These are phyloP conservation scores for Chinchilla lanigera DNA, from an alignment of 2,113 vertebrate species.

Conservation along the genomic window DNA sequence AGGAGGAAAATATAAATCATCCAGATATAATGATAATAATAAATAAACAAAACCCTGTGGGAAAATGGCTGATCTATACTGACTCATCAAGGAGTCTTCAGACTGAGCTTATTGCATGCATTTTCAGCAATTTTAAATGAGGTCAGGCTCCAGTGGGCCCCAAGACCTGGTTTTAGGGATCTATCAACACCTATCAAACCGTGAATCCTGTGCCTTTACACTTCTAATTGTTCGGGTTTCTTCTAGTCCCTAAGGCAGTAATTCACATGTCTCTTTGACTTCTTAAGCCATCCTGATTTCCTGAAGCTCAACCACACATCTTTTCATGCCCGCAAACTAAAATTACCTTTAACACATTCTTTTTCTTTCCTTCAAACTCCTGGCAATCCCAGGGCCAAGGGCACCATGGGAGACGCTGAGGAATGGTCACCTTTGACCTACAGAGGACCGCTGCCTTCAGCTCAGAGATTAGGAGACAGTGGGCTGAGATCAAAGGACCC, in stretches of 20 bases:
- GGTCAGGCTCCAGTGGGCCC: neutral
- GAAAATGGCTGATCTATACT: neutral
- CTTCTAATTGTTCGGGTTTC: slow-evolving; percentile 58
- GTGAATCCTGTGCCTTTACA: slow-evolving; percentile 3
- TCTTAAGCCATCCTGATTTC: slow-evolving; percentile 44
- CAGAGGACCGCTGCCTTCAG: neutral
- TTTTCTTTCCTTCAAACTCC: slow-evolving; percentile 8
- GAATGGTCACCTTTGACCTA: neutral
- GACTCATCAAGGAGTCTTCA: neutral
- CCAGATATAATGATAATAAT: slow-evolving; percentile 26
- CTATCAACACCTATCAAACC: neutral
- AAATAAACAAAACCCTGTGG: slow-evolving; percentile 26
- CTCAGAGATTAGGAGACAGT: neutral
- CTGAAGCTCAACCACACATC: slow-evolving; percentile 26
- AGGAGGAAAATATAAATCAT: slow-evolving; percentile 33
- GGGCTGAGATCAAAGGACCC: neutral
- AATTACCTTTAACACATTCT: slow-evolving; percentile 14
- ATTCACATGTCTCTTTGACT: slow-evolving; percentile 46
- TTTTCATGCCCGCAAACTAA: slow-evolving; percentile 60
- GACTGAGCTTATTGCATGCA: neutral
- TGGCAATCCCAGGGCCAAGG: neutral
- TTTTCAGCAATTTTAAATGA: slow-evolving; percentile 54
- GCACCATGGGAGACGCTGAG: neutral
- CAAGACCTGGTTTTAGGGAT: neutral
- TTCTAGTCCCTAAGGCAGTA: slow-evolving; percentile 53